phyloP scores from a whole-genome alignment of 2,113 vertebrate genomes.

The Trichechus manatus region DNA sequence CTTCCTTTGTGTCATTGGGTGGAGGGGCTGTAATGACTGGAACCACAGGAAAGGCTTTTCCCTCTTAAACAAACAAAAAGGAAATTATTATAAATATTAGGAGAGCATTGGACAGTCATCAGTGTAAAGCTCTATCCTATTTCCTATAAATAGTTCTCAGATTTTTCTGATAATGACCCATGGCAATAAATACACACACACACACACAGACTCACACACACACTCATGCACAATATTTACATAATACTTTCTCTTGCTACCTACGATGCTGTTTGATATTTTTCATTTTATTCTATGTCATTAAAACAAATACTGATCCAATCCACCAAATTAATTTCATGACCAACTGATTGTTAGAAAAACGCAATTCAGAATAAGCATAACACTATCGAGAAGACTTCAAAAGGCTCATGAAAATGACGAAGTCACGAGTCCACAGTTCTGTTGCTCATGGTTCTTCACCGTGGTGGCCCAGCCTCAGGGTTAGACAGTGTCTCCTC shows the following conservation, averaged over 20 bases:
- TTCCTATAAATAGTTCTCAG: not conserved
- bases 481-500: too few relatives aligned
- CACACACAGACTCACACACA: not conserved
- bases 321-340: not conserved
- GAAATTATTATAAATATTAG: constrained; percentile 50
- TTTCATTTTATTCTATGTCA: not conserved
- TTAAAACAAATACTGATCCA: not conserved
- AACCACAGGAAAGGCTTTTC: not conserved
- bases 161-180: not conserved
- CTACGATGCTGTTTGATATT: not conserved
- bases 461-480: not conserved
- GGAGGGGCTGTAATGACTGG: constrained; percentile 82
- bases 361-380: not conserved
- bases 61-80: constrained; percentile 68
- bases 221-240: not conserved
- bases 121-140: not conserved
- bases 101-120: not conserved
- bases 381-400: not conserved
- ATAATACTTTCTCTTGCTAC: not conserved
- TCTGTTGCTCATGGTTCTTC: not conserved
- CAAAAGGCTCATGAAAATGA: not conserved
- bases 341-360: not conserved
- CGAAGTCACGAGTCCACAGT: not conserved
- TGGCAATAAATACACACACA: not conserved
- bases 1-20: constrained; percentile 74